Percentiles rank a stretch among this genome's conserved stretches.
phyloP scores from a whole-genome alignment of 2,888 invertebrate species.

The Alitta virens region DNA sequence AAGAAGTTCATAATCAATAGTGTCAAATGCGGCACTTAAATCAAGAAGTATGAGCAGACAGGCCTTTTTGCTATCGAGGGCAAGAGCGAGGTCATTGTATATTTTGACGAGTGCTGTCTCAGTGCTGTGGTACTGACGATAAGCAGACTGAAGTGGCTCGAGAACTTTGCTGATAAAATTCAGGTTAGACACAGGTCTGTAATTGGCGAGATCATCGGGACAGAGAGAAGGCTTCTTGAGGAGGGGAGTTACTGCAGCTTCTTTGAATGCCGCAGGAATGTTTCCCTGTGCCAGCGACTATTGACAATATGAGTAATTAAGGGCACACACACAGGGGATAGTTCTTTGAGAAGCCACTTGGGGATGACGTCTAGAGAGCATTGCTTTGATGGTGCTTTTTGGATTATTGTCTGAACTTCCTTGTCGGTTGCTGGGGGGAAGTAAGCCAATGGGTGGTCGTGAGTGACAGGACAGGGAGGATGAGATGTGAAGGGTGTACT shows the following conservation, averaged over 20 bases:
- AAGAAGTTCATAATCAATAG: background rate
- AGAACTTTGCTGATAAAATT: background rate
- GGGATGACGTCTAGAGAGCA: background rate
- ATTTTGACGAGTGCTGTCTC: background rate
- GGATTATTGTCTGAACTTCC: too few species aligned
- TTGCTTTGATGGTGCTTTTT: too few species aligned
- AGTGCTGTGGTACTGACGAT: background rate
- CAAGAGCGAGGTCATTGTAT: background rate
- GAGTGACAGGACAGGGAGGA: too few species aligned
- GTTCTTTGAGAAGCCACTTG: background rate
- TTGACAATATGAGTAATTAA: background rate
- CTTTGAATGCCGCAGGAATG: background rate
- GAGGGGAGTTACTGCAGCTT: background rate
- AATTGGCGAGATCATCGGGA: background rate
- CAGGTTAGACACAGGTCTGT: background rate
- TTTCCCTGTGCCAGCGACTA: background rate
- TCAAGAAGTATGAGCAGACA: background rate
- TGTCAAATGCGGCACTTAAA: constrained; percentile 1
- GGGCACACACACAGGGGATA: background rate
- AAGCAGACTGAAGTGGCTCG: background rate
- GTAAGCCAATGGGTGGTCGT: too few species aligned
- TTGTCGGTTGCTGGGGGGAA: too few species aligned
- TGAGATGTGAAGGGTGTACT: too few species aligned
- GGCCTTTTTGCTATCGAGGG: background rate
- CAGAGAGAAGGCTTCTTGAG: background rate